Evolutionary conservation across 2,797 vertebrate species (phyloP), one percentile per base, ranked within the genome.

Genomic region (Bufotes viridis): DNA sequence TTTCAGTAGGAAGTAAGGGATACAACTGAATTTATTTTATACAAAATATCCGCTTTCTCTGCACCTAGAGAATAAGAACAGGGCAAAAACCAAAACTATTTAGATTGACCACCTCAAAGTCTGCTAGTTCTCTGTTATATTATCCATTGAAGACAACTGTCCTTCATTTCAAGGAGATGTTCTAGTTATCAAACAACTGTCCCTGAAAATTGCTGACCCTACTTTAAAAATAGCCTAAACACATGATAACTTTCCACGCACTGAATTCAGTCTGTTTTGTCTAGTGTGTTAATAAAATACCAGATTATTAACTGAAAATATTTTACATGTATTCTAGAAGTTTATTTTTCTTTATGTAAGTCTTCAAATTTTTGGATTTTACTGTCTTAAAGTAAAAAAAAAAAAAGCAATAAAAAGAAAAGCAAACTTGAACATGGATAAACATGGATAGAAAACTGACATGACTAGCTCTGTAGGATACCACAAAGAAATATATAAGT

Each of bases 141-240:
- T 60, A 61, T 80, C 78, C 57, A 15, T 51, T 24, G 22, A 14
- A 65, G 80, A 51, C 34, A 81, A 24, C 60, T 20, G 42, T 65
- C 80, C 80, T 81, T 67, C 61, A 34, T 60, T 80, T 80, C 78
- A 80, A 80, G 57, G 24, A 65, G 22, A 63, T 65, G 34, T 67
- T 67, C 61, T 51, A n/a, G 29, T 22, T 80, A 51, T 81, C 34
- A 81, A 81, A 65, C 34, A 67, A 65, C 42, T 81, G 80, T 53
- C 61, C 42, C 80, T 81, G 80, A 65, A 81, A 81, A 51, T 24
- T 81, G 61, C 22, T 81, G 34, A 65, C 58, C 61, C 61, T 81
- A 15, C 60, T 67, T 65, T 49, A 65, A 81, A 65, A 51, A 65
- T 65, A 65, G 60, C 61, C 80, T 81, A 81, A 49, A 81, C 34